A percentile compares a stretch with the other conserved stretches of the same genome.
Conservation (phyloP, 2,888 invertebrate genomes). For the Phengaris arion region DNA sequence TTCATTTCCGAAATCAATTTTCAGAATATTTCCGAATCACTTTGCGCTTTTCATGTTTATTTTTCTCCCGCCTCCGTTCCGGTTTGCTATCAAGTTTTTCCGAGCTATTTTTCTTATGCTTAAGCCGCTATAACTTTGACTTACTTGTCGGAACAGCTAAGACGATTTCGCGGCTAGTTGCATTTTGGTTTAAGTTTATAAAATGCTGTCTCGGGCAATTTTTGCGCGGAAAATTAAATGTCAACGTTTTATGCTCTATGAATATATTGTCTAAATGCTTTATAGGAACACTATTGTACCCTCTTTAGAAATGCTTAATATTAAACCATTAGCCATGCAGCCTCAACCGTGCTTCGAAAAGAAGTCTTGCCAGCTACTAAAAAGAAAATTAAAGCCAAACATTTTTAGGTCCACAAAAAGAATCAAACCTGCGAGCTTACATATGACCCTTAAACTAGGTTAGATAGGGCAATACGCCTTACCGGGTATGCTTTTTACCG, state of each 20-base stretch:
- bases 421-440: no score
- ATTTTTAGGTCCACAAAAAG: no score
- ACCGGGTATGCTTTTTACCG: no score
- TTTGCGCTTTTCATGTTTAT: constrained; percentile 4
- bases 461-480: no score
- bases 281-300: neutral
- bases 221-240: neutral
- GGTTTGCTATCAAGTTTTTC: constrained; percentile 3
- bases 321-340: no score
- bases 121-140: constrained; percentile 21
- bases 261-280: neutral
- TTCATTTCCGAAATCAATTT: constrained; percentile 8
- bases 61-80: neutral
- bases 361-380: no score
- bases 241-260: neutral
- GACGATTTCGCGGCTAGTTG: constrained; percentile 17
- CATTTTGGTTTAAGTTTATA: constrained; percentile 14
- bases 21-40: constrained; percentile 7
- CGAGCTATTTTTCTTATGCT: constrained; percentile 17
- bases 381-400: no score
- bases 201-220: constrained; percentile 6
- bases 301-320: neutral
- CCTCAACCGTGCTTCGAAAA: no score
- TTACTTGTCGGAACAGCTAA: neutral
- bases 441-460: no score